These are phyloP conservation scores for Leptonema lineaticorne DNA, from an alignment of 1,140 invertebrate species.

Conservation along the genomic window DNA sequence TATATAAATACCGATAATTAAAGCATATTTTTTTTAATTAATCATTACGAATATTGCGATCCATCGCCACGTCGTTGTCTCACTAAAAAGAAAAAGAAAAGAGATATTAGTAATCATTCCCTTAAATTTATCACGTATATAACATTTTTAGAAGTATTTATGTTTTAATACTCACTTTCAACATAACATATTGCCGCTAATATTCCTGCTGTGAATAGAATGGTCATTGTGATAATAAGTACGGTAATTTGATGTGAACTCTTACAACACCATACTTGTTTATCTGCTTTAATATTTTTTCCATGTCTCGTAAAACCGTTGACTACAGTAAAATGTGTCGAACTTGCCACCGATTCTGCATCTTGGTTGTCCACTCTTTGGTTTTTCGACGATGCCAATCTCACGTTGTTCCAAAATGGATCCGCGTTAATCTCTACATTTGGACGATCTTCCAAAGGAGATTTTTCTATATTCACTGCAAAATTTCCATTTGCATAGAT, in stretches of 20 bases:
- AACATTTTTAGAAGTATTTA: not conserved
- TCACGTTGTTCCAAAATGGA: slow-evolving; percentile 53
- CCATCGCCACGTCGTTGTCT: slow-evolving; percentile 36
- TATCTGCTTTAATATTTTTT: slow-evolving; percentile 47
- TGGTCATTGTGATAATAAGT: slow-evolving; percentile 75
- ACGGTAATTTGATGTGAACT: slow-evolving; percentile 75
- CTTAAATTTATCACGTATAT: not conserved
- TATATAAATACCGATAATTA: too few species aligned
- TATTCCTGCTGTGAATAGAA: slow-evolving; percentile 74
- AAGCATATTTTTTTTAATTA: too few species aligned
- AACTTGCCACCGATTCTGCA: slow-evolving; percentile 74
- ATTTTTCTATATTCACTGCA: not conserved
- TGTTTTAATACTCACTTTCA: slow-evolving; percentile 61
- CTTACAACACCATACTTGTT: slow-evolving; percentile 68
- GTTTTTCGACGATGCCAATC: slow-evolving; percentile 49
- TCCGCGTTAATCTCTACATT: slow-evolving; percentile 40
- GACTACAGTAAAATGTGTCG: slow-evolving; percentile 81
- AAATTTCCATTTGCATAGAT: slow-evolving; percentile 24
- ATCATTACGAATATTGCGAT: slow-evolving; percentile 38
- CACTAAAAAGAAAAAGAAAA: slow-evolving; percentile 34
- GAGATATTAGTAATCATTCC: slow-evolving; percentile 5
- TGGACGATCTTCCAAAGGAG: slow-evolving; percentile 10
- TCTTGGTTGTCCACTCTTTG: slow-evolving; percentile 55
- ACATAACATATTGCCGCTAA: slow-evolving; percentile 70
- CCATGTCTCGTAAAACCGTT: slow-evolving; percentile 71